Percentiles rank a stretch among this genome's conserved stretches.
These are phyloP conservation scores for Parnassius apollo DNA, from an alignment of 2,888 invertebrate genomes.

Conservation along the genomic window DNA sequence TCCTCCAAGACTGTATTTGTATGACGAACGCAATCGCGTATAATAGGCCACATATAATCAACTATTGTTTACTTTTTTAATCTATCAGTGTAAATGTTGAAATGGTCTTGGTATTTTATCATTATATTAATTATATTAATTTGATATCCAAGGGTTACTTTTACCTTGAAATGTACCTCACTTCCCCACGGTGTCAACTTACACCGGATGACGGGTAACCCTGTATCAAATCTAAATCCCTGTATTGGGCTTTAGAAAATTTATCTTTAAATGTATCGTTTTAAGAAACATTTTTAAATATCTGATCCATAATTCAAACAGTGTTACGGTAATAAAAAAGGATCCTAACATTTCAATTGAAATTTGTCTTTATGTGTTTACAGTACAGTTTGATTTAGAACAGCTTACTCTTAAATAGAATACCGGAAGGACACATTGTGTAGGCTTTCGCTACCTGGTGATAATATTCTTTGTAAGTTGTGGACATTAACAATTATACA, in stretches of 20 bases:
- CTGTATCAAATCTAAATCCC: conserved; percentile 53
- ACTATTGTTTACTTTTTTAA: too few relatives aligned
- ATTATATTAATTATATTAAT: conserved; percentile 40
- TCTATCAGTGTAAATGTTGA: not conserved
- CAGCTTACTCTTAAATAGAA: conserved; percentile 40
- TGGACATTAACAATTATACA: conserved; percentile 53
- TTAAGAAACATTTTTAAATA: conserved; percentile 30
- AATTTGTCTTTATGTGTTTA: conserved; percentile 33
- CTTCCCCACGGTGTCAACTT: conserved; percentile 75
- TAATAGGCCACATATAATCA: too few relatives aligned
- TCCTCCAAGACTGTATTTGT: too few relatives aligned
- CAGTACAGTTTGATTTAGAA: conserved; percentile 39
- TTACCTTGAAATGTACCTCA: conserved; percentile 50
- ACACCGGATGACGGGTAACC: conserved; percentile 72
- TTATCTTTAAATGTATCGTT: conserved; percentile 27
- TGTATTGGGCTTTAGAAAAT: conserved; percentile 27
- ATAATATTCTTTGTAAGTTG: conserved; percentile 69
- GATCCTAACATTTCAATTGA: conserved; percentile 19
- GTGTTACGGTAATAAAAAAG: conserved; percentile 14
- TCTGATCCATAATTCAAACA: conserved; percentile 9
- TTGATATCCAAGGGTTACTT: conserved; percentile 42
- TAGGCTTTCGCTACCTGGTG: conserved; percentile 75
- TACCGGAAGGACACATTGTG: conserved; percentile 75
- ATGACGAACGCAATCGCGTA: too few relatives aligned
- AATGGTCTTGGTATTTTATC: conserved; percentile 10